phyloP scores from a whole-genome alignment of 2,797 vertebrate genomes.

The Gallinago solitaria region DNA sequence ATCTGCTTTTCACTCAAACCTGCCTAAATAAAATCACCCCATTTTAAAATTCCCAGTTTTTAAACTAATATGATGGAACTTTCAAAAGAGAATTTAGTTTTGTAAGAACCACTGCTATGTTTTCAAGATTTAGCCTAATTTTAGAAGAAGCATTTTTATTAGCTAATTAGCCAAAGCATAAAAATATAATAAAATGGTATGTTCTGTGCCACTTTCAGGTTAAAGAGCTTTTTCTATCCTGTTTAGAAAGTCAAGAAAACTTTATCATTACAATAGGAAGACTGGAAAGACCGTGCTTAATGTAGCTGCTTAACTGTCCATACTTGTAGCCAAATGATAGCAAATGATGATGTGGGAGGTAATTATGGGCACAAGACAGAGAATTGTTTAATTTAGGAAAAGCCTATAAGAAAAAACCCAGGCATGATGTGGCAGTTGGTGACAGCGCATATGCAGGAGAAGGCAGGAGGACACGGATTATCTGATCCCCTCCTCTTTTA shows the following conservation, averaged over 20 bases:
- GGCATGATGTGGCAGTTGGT: neutral
- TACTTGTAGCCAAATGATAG: neutral
- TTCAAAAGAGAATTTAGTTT: neutral
- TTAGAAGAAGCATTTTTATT: neutral
- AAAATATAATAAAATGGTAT: no score
- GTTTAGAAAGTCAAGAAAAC: neutral
- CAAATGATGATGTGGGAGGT: neutral
- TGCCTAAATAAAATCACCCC: neutral
- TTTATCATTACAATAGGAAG: neutral
- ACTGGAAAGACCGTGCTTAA: neutral
- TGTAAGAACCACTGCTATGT: neutral
- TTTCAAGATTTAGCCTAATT: neutral
- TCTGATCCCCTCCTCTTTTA: neutral
- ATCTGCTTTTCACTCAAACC: neutral
- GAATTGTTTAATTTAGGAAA: neutral
- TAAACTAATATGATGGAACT: neutral
- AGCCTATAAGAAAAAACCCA: neutral
- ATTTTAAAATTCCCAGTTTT: neutral
- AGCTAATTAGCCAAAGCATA: neutral
- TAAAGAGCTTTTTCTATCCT: neutral
- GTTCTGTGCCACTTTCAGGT: neutral
- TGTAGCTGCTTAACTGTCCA: neutral
- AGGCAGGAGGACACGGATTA: neutral
- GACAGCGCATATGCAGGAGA: neutral
- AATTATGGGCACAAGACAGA: neutral